These are phyloP conservation scores for Scaptodrosophila lebanonensis DNA, from an alignment of 1,140 invertebrate species.

Conservation along the genomic window DNA sequence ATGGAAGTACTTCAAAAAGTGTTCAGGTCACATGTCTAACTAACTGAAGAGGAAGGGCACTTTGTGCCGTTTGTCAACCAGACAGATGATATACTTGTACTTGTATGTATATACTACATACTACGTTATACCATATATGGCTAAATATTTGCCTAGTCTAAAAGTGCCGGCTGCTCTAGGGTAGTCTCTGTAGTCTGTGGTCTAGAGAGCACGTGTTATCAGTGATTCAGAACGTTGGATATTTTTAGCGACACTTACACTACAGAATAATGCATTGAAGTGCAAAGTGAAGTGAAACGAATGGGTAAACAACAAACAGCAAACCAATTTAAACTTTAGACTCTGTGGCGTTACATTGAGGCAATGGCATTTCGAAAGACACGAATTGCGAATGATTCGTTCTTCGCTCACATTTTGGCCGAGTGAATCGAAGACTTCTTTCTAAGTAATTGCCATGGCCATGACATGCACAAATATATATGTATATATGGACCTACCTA, in stretches of 20 bases:
- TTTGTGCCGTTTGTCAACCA: no score
- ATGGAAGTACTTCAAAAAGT: no score
- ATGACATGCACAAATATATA: no score
- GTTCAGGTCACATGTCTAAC: no score
- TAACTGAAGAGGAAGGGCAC: no score
- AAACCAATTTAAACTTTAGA: constrained; percentile 19
- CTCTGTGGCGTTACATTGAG: constrained; percentile 9
- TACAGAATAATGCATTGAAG: not conserved
- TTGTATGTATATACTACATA: no score
- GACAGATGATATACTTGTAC: no score
- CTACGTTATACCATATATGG: not conserved
- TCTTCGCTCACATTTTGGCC: no score
- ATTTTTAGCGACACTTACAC: constrained; percentile 12
- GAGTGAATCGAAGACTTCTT: no score
- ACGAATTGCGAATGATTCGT: not conserved
- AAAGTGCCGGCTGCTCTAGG: constrained; percentile 7
- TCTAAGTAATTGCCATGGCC: no score
- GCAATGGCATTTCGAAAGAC: not conserved
- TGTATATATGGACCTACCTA: no score
- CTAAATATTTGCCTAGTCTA: constrained; percentile 46
- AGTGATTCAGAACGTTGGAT: constrained; percentile 50
- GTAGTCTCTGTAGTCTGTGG: not conserved
- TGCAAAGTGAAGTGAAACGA: constrained; percentile 26
- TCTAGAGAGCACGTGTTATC: constrained; percentile 45
- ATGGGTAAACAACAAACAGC: constrained; percentile 7